phyloP scores from a whole-genome alignment of 2,888 invertebrate species.

The Scrobipalpa costella region DNA sequence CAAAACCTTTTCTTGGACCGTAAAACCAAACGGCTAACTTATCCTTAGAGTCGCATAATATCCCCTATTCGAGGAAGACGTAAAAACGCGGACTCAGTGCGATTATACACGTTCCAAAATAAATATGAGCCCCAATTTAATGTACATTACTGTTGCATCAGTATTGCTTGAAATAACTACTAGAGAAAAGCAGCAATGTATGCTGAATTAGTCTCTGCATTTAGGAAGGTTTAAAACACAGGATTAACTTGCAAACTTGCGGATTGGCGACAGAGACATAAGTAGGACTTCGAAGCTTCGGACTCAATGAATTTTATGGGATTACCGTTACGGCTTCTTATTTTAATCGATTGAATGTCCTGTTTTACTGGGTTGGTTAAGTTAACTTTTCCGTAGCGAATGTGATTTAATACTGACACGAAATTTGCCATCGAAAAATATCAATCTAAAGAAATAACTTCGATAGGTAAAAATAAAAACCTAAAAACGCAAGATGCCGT shows the following conservation, averaged over 20 bases:
- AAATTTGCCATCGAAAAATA: too few relatives aligned
- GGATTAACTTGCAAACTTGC: slow-evolving; percentile 63
- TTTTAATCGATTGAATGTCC: slow-evolving; percentile 45
- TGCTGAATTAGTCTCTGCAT: too few relatives aligned
- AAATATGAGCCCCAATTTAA: too few relatives aligned
- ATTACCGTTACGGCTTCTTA: slow-evolving; percentile 56
- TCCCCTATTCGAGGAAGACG: slow-evolving; percentile 56
- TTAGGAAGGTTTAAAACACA: too few relatives aligned
- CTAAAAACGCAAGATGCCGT: too few relatives aligned
- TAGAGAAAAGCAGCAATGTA: too few relatives aligned
- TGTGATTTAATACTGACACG: neutral
- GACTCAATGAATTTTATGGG: slow-evolving; percentile 60
- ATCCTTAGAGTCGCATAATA: slow-evolving; percentile 24
- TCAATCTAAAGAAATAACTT: too few relatives aligned
- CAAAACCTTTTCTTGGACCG: slow-evolving; percentile 16
- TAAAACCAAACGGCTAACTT: slow-evolving; percentile 22
- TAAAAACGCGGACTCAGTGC: slow-evolving; percentile 52
- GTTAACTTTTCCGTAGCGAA: neutral
- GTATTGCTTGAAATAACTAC: too few relatives aligned
- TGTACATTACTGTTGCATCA: too few relatives aligned
- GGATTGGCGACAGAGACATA: slow-evolving; percentile 64
- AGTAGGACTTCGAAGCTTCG: slow-evolving; percentile 72
- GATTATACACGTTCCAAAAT: too few relatives aligned
- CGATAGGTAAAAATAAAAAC: too few relatives aligned
- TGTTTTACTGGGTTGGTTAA: neutral